Conservation (phyloP, 2,888 invertebrate species). For the Nomada fabriciana region DNA sequence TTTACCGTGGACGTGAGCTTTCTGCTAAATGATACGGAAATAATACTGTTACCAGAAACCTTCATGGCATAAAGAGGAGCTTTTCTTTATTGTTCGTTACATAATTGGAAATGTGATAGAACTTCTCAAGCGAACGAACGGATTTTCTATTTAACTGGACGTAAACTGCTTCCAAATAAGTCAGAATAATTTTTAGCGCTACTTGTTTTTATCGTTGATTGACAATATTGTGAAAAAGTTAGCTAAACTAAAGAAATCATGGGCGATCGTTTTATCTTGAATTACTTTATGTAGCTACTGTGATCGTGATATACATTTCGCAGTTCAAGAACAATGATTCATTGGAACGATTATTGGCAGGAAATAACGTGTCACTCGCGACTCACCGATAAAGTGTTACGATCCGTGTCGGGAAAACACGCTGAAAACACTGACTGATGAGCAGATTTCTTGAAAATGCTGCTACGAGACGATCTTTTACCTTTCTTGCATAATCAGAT, state of each 20-base stretch:
- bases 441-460: neutral
- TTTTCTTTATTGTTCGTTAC: neutral
- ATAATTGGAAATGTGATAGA: no score
- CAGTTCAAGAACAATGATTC: conserved; percentile 51
- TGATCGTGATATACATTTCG: conserved; percentile 26
- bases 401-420: conserved; percentile 25
- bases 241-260: no score
- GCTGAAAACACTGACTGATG: neutral
- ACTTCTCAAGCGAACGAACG: no score
- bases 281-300: no score
- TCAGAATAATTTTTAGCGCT: no score
- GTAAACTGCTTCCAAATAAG: no score
- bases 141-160: no score
- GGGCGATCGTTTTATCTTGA: neutral
- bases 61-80: neutral
- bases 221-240: no score
- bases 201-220: no score
- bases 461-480: neutral
- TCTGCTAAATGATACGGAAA: conserved; percentile 38
- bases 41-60: conserved; percentile 11
- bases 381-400: conserved; percentile 57
- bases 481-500: neutral
- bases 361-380: conserved; percentile 50
- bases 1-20: conserved; percentile 28
- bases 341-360: conserved; percentile 39